Percentiles rank a stretch among this genome's conserved stretches.
These are phyloP conservation scores for Patagioenas fasciata DNA, from an alignment of 2,113 vertebrate species.

Conservation along the genomic window DNA sequence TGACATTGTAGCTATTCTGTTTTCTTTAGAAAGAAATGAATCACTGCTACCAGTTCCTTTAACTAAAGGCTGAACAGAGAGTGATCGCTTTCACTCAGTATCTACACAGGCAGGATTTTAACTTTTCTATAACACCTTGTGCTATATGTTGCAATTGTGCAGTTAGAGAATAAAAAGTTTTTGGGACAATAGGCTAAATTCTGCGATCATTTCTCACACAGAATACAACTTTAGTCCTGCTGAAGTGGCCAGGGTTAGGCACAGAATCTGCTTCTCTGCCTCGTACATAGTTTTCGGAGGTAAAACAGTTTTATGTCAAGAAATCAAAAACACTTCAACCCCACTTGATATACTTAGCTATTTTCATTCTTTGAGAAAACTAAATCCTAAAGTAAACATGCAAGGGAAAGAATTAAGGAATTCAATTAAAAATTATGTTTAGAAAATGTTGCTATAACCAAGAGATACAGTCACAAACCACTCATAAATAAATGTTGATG, in stretches of 20 bases:
- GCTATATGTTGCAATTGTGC: neutral
- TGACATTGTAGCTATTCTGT: neutral
- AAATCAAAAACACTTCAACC: neutral
- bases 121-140: neutral
- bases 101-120: neutral
- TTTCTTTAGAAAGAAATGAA: conserved; percentile 20
- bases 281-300: neutral
- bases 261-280: neutral
- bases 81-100: neutral
- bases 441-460: neutral
- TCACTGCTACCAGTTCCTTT: neutral
- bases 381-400: neutral
- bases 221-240: neutral
- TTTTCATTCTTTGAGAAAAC: neutral
- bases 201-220: neutral
- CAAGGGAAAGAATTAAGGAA: neutral
- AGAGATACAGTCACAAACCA: neutral
- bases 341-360: neutral
- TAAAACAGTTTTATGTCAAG: neutral
- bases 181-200: neutral
- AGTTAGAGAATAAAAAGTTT: neutral
- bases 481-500: neutral
- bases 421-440: neutral
- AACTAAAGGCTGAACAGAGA: neutral
- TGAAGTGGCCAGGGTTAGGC: neutral